Base-by-base conservation (phyloP, 2,113 vertebrate species). In the Clarias gariepinus region DNA sequence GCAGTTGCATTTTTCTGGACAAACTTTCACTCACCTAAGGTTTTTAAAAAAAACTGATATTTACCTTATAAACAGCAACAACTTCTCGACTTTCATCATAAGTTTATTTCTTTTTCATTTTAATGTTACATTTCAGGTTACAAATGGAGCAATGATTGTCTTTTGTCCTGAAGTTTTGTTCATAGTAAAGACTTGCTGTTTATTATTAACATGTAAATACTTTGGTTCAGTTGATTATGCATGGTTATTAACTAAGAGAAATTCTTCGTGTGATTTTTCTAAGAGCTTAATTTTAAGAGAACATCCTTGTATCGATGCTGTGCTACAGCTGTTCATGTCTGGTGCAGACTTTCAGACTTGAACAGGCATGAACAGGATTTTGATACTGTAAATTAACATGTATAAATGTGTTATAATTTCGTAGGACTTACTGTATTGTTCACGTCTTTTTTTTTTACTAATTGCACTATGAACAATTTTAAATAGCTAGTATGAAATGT, bases 181-280 rank as follows among this genome's bases (percentile, higher is more conserved):
- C 10, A 19, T 60, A 25, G 60, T 77, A 30, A 28, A 57, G 25
- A 60, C 76, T 41, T 61, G 25, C 25, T 63, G 25, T 85, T 64
- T 23, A 55, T 81, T 86, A 84, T 86, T 81, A 12, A 73, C 9
- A 9, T 28, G 12, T 28, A 79, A 55, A 78, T 47, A 4, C 52
- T 71, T 41, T 68, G 41, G 36, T 86, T 71, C 73, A 23, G 30
- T 85, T 82, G 60, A 85, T 82, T 82, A 33, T 84, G 74, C 64
- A 13, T 52, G 71, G 61, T 19, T 78, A 60, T 25, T 64, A 83
- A 61, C 33, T 66, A 69, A 63, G 57, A 73, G 30, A 78, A 63
- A 77, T 61, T 74, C 30, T 82, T 79, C 21, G 79, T 73, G 55
- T 80, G 73, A 89, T 73, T n/a, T 63, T 63, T 63, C 21, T 76